These are phyloP conservation scores for Coleophora deauratella DNA, from an alignment of 2,888 invertebrate species.

Conservation along the genomic window DNA sequence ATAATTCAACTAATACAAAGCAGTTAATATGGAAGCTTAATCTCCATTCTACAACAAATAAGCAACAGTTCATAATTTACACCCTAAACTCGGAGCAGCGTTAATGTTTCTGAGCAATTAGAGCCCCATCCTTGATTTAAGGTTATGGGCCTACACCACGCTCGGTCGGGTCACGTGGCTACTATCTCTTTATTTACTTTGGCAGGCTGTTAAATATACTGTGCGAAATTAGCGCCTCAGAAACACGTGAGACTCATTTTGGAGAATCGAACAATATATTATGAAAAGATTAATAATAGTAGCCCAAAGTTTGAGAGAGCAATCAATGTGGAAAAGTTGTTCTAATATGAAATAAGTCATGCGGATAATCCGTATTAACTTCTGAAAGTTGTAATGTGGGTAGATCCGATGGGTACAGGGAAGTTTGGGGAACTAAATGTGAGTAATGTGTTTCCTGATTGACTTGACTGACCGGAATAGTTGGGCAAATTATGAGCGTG, in stretches of 20 bases:
- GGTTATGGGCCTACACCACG: constrained; percentile 53
- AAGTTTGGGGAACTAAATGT: too few relatives aligned
- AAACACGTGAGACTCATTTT: constrained; percentile 8
- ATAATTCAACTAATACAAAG: constrained; percentile 6
- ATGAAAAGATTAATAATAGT: constrained; percentile 5
- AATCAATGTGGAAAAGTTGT: constrained; percentile 5
- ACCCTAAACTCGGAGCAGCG: constrained; percentile 29
- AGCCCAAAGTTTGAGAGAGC: constrained; percentile 5
- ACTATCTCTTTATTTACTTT: constrained; percentile 63
- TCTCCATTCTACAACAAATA: too few relatives aligned
- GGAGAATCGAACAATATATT: constrained; percentile 5
- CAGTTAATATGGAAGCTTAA: too few relatives aligned
- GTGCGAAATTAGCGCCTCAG: constrained; percentile 40
- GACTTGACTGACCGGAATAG: too few relatives aligned
- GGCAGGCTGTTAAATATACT: constrained; percentile 46
- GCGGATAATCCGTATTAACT: not conserved
- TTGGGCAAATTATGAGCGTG: too few relatives aligned
- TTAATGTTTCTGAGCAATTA: constrained; percentile 69
- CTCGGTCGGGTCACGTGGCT: constrained; percentile 59
- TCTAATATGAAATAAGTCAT: not conserved
- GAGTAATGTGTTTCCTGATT: too few relatives aligned
- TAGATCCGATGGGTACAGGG: not conserved
- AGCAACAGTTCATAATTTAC: constrained; percentile 22
- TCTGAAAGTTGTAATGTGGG: not conserved
- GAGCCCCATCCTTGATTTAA: constrained; percentile 65